Evolutionary conservation across 2,888 invertebrate species (phyloP), one percentile per base, ranked within the genome.

Genomic region (Panzeria rudis): DNA sequence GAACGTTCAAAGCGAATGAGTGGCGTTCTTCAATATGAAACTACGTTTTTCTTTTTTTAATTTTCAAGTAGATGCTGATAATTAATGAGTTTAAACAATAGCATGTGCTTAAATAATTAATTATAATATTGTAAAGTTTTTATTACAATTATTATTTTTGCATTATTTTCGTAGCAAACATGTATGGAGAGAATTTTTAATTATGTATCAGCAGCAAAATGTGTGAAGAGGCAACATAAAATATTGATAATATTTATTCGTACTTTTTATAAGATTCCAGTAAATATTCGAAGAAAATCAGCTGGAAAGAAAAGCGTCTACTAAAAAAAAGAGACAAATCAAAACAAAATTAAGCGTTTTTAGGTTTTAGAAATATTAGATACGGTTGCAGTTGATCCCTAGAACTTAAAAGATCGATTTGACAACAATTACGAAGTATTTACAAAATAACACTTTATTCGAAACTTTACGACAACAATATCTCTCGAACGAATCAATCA

Each of bases 91-190:
- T 78, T 73, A 25, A 79, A 72, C 64, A 77, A 68, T 59, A 73
- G 83, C 73, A 71, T 81, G 81, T 75, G 73, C 75, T 75, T 52
- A 61, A 81, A 68, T 68, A 81, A 59, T 81, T 68, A 73, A 75
- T 75, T 73, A 35, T 56, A 47, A 61, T 50, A 77, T 50, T 35
- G 32, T 61, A 35, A 13, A 41, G 50, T 52, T 52, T 38, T 9
- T 38, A 15, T 50, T 47, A 20, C 11, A 11, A 11, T 38, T 13
- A 35, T 38, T 2, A 11, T 9, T 11, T 38, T 3, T 38, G 11
- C 38, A 13, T 38, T 38, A 38, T 32, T 47, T 56, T 38, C 25
- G 35, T 25, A n/a, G n/a, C n/a, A n/a, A 5, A 20, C 15, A 61
- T 17, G 38, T 35, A 52, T 11, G 13, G 47, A 38, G 9, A 38